Evolutionary conservation across 2,113 vertebrate genomes (phyloP), one percentile per base, ranked within the genome.

Genomic region (Zosterops japonicus): DNA sequence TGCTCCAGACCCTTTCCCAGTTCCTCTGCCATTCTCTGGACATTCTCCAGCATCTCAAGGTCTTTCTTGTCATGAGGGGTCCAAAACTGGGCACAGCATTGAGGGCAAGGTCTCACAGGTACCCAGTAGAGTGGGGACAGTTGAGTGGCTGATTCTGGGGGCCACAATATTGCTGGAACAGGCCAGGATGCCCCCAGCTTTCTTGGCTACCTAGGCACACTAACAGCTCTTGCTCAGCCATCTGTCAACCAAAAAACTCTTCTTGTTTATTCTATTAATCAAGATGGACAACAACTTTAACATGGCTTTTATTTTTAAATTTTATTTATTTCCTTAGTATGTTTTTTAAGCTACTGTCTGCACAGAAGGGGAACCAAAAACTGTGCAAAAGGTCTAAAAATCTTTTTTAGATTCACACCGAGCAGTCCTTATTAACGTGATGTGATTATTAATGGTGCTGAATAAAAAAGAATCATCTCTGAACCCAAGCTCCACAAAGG

Each of bases 241-340:
- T 27, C 20, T 57, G 27, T 44, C 52, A 49, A 21, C 3, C 25
- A 65, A 44, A 6, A 50, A 36, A 36, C 6, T 25, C 8, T 12
- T 28, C 23, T 10, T 50, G 25, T 36, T 74, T 24, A 60, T 80
- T 79, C 35, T 60, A 7, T 64, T 75, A 56, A 59, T 44, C 2
- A 75, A 33, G 4, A 28, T 5, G 2, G 8, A 8, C 5, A 63
- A 29, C 10, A 71, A 8, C 8, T 33, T 79, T 63, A 50, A 42
- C 2, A 4, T 4, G 2, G 1, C 8, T 63, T 72, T 61, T 17
- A 4, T n/a, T n/a, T n/a, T n/a, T n/a, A n/a, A n/a, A n/a, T 63
- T 72, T 61, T 17, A 4, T 72, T 61, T 17, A 4, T 22, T 76
- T 59, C 8, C 17, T 27, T 36, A 17, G 17, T 23, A 23, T 19